Evolutionary conservation across 2,888 invertebrate genomes (phyloP), one percentile per base, ranked within the genome.

Genomic region (Xestia ashworthii): DNA sequence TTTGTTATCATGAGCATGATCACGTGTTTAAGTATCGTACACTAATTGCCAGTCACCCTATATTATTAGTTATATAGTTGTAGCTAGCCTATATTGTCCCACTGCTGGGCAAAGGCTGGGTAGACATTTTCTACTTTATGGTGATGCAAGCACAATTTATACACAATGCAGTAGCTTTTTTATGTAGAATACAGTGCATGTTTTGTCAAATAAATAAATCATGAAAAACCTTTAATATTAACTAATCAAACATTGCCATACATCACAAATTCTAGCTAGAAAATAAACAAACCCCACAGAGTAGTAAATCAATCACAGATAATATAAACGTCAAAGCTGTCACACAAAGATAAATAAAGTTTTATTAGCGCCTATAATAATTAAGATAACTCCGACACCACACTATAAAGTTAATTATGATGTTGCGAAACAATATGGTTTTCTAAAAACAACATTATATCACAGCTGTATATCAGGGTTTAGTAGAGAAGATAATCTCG

Each of bases 221-320:
- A 60, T n/a, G 3, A 44, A 65, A n/a, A 71, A 48, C 19, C 44
- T 6, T 2, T 3, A 3, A 19, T 11, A 11, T 16, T 22, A 53
- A 38, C 3, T 46, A 19, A 44, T 44, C 50, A n/a, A 22, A 22
- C 16, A 8, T 50, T 62, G 5, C 46, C 9, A 16, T 62, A 62
- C 5, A 62, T 38, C 38, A 78, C 71, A 64, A 64, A 25, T 6
- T 1, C 19, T 38, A 12, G 16, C 3, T 53, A 46, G 14, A 53
- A 64, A 48, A 75, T 75, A 84, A 85, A 82, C 74, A 82, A 76
- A 68, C 32, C 0, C 41, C 22, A 78, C 50, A 80, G 22, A 64
- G 19, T 5, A 38, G 38, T 87, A 78, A 85, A 87, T 86, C 85
- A 87, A 85, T 87, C 85, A 74, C 64, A 76, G 69, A 78, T 79